Percentiles rank a stretch among this genome's conserved stretches.
Conservation (phyloP, 2,113 vertebrate genomes). For the Heloderma charlesbogerti region DNA sequence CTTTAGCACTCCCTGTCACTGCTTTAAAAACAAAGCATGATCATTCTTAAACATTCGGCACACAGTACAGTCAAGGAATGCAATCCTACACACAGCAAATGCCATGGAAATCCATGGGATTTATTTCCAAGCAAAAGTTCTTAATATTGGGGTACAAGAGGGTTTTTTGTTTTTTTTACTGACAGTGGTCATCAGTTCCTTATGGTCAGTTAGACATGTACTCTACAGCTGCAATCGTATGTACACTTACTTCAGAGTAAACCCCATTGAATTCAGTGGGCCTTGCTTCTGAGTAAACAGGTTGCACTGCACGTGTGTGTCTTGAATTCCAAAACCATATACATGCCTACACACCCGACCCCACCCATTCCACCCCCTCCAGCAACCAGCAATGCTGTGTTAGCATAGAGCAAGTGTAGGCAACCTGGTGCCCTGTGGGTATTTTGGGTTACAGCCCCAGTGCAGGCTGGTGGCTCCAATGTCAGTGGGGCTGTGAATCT, state of each 20-base stretch:
- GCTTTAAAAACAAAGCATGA: neutral
- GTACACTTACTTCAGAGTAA: too few relatives aligned
- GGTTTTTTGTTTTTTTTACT: neutral
- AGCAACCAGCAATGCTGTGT: neutral
- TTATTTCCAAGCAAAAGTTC: neutral
- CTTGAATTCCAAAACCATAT: neutral
- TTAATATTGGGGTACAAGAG: neutral
- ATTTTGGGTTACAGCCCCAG: too few relatives aligned
- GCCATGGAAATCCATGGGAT: neutral
- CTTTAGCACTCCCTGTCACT: neutral
- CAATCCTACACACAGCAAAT: neutral
- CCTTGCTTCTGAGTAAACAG: too few relatives aligned
- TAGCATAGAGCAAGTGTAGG: neutral
- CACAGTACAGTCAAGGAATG: neutral
- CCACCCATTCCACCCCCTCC: neutral
- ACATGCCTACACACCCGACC: neutral
- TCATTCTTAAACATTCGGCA: neutral
- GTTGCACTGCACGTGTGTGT: neutral
- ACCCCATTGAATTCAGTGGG: too few relatives aligned
- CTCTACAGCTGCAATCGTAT: neutral
- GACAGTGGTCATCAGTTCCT: neutral
- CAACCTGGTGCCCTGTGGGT: too few relatives aligned
- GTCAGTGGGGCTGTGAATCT: too few relatives aligned
- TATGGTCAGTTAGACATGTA: neutral
- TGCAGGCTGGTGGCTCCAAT: too few relatives aligned